These are phyloP conservation scores for Rhabdomys dilectus DNA, from an alignment of 2,113 vertebrate genomes.

Conservation along the genomic window DNA sequence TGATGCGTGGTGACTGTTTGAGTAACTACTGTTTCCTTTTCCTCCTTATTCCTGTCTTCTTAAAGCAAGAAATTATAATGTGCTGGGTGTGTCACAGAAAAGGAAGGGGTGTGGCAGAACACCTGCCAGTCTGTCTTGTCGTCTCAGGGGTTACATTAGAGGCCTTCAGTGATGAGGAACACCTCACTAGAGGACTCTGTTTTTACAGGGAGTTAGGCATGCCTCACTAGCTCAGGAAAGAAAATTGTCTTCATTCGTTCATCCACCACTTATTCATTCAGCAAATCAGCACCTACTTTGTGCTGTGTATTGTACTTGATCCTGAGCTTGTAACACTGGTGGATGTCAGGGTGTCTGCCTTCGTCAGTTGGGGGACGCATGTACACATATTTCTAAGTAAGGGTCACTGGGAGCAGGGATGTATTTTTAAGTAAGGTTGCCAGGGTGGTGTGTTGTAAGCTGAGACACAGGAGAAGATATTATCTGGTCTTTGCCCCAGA, in stretches of 20 bases:
- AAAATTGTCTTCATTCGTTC: background rate
- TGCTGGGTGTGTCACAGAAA: conserved; percentile 22
- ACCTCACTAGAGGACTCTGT: conserved; percentile 14
- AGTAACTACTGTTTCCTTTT: conserved; percentile 55
- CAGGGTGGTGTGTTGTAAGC: background rate
- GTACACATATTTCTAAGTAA: background rate
- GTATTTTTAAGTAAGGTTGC: conserved; percentile 15
- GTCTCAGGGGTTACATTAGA: conserved; percentile 17
- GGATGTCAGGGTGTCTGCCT: background rate
- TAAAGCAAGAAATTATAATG: conserved; percentile 46
- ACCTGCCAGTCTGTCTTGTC: conserved; percentile 10
- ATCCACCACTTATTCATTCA: conserved; percentile 23
- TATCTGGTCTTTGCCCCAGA: conserved; percentile 21
- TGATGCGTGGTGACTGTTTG: conserved; percentile 44
- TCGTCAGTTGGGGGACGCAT: background rate
- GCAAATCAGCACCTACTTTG: background rate
- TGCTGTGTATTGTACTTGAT: background rate
- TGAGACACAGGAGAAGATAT: conserved; percentile 1
- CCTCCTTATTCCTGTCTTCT: conserved; percentile 36
- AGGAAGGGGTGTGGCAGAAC: background rate
- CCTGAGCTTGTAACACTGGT: background rate
- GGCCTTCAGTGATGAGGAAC: conserved; percentile 36
- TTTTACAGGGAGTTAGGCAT: conserved; percentile 50
- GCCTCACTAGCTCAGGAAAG: conserved; percentile 40
- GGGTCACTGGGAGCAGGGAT: background rate